These are phyloP conservation scores for Atractosteus spatula DNA, from an alignment of 2,113 vertebrate genomes.

Conservation along the genomic window DNA sequence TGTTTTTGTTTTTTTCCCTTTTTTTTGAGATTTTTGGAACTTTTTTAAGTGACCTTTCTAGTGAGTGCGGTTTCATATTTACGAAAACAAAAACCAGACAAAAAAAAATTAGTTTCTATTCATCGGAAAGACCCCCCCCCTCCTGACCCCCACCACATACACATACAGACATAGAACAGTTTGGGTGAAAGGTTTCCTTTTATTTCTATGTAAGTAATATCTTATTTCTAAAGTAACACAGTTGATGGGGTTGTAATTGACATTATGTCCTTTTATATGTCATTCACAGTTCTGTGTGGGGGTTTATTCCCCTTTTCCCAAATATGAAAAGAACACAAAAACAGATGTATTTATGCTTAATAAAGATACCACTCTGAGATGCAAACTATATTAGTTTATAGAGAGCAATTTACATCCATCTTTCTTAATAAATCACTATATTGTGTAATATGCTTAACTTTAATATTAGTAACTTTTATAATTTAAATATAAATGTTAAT, in stretches of 20 bases:
- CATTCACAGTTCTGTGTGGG: conserved; percentile 37
- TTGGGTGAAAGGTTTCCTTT: conserved; percentile 41
- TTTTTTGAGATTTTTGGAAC: conserved; percentile 13
- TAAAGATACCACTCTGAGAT: conserved; percentile 21
- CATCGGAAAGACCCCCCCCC: conserved; percentile 45
- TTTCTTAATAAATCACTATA: conserved; percentile 37
- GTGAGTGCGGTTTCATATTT: conserved; percentile 55
- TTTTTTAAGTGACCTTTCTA: conserved; percentile 74
- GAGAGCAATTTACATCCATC: conserved; percentile 28
- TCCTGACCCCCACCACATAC: background rate
- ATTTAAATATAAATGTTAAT: conserved; percentile 51
- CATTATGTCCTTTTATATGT: conserved; percentile 51
- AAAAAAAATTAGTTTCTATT: conserved; percentile 70
- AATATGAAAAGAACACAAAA: conserved; percentile 29
- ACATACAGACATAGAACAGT: conserved; percentile 24
- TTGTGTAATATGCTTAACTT: conserved; percentile 43
- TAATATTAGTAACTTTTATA: conserved; percentile 47
- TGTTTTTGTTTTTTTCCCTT: conserved; percentile 36
- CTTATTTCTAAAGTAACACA: conserved; percentile 9
- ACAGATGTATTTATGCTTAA: conserved; percentile 59
- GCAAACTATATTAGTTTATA: conserved; percentile 34
- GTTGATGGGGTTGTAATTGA: conserved; percentile 43
- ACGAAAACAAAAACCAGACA: conserved; percentile 38
- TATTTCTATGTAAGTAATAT: conserved; percentile 1
- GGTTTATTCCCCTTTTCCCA: conserved; percentile 1